These are phyloP conservation scores for Drosophila yooni DNA, from an alignment of 2,888 invertebrate genomes.

Conservation along the genomic window DNA sequence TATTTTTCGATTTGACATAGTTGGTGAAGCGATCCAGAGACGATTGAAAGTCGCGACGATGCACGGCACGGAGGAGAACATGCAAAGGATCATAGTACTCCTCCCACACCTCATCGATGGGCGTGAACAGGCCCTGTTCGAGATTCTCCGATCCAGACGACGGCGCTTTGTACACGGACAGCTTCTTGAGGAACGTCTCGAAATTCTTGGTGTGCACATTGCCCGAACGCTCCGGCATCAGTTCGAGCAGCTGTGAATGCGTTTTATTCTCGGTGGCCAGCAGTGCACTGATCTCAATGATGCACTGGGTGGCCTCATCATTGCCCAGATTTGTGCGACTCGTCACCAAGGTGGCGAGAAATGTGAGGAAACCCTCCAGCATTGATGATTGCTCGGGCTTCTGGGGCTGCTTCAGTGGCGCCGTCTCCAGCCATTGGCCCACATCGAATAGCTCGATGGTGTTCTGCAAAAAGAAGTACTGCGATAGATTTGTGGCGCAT, in stretches of 20 bases:
- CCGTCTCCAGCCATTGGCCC: slow-evolving; percentile 93
- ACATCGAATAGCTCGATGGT: slow-evolving; percentile 97
- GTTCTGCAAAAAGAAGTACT: slow-evolving; percentile 93
- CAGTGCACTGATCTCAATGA: slow-evolving; percentile 96
- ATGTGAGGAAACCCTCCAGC: slow-evolving; percentile 96
- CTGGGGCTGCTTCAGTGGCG: slow-evolving; percentile 88
- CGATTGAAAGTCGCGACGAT: slow-evolving; percentile 96
- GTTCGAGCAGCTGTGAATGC: slow-evolving; percentile 96
- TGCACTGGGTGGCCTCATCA: slow-evolving; percentile 89
- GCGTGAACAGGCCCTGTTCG: slow-evolving; percentile 95
- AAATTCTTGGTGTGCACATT: slow-evolving; percentile 95
- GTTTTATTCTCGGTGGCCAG: slow-evolving; percentile 97
- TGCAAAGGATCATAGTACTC: slow-evolving; percentile 97
- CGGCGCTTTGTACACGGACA: slow-evolving; percentile 95
- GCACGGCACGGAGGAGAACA: slow-evolving; percentile 95
- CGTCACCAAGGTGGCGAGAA: slow-evolving; percentile 94
- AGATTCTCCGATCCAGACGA: slow-evolving; percentile 89
- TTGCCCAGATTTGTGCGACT: slow-evolving; percentile 92
- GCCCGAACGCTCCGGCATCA: slow-evolving; percentile 98
- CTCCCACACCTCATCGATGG: slow-evolving; percentile 95
- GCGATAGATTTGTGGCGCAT: slow-evolving; percentile 94
- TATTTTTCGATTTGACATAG: slow-evolving; percentile 88
- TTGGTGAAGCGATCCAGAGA: slow-evolving; percentile 97
- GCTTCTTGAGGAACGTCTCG: slow-evolving; percentile 92
- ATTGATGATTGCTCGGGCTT: slow-evolving; percentile 95